Base-by-base conservation (phyloP, 1,140 invertebrate species). In the Ceratitis capitata region DNA sequence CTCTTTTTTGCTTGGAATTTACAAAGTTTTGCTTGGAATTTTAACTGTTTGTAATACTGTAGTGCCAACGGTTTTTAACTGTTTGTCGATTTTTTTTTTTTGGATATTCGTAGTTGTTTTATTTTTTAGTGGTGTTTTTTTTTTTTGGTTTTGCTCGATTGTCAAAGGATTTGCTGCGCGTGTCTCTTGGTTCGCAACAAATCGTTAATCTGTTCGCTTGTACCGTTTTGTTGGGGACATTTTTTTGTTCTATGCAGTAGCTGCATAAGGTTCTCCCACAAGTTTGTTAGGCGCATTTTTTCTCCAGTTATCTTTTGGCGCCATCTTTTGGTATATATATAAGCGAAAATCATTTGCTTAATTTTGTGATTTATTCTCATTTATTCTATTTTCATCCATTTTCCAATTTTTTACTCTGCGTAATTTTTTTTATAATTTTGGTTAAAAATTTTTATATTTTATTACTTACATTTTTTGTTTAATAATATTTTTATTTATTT, bases 201-300 rank as follows among this genome's bases (percentile, higher is more conserved):
- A 78, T 78, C 35, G 69, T 42, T 78, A 78, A 78, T 78, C 69
- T 78, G 69, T 78, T 78, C 12, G 69, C 19, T 4, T 78, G 39
- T 78, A 23, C 9, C 39, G 45, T 7, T 78, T 78, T 78, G 35
- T 45, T 23, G n/a, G n/a, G n/a, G 12, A 19, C 35, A 78, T 4
- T 19, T 78, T 78, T 78, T 42, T 45, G 2, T n/a, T 45, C 42
- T 1, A n/a, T 26, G 3, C 29, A 69, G 16, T 61, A 10, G 61
- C 12, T 29, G 26, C 39, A 39, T 39, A 19, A 19, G 5, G 4
- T n/a, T 69, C 61, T 12, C 23, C 23, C 26, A 32, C 58, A 61
- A 49, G 47, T 69, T 29, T 35, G 19, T 56, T 56, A 23, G 19
- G 4, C 51, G 6, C 6, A 56, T 23, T 56, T 56, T 3, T 56